Percentiles rank a stretch among this genome's conserved stretches.
These are phyloP conservation scores for Dromius quadrimaculatus DNA, from an alignment of 2,888 invertebrate genomes.

Conservation along the genomic window DNA sequence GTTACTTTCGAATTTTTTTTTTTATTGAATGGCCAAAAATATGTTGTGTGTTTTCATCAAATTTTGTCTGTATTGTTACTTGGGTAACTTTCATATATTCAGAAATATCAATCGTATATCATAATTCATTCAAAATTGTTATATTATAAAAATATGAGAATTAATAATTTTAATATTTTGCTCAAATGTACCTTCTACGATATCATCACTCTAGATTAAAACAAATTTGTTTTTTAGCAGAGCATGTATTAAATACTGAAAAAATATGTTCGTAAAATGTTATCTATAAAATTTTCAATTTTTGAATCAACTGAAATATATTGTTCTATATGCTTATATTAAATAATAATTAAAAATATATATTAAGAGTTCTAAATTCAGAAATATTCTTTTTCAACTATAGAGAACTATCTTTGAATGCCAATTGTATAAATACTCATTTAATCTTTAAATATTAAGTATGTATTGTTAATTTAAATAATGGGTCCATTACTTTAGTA, in stretches of 20 bases:
- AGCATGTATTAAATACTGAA: constrained; percentile 24
- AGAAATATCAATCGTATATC: not conserved
- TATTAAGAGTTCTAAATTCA: constrained; percentile 25
- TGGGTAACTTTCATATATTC: too few species aligned
- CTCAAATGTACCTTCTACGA: constrained; percentile 6
- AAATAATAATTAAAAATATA: constrained; percentile 9
- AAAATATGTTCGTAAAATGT: constrained; percentile 24
- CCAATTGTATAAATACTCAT: constrained; percentile 39
- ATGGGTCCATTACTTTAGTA: constrained; percentile 57
- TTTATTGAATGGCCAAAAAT: too few species aligned
- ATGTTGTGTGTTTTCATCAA: too few species aligned
- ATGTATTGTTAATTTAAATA: constrained; percentile 41
- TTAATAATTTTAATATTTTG: constrained; percentile 6
- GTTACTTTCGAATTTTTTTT: too few species aligned
- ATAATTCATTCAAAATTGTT: constrained; percentile 17
- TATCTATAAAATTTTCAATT: constrained; percentile 6
- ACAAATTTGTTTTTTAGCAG: constrained; percentile 14
- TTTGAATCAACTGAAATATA: constrained; percentile 22
- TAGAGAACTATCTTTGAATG: constrained; percentile 27
- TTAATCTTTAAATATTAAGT: constrained; percentile 15
- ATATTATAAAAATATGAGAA: constrained; percentile 4
- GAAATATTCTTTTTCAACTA: constrained; percentile 22
- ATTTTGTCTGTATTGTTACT: too few species aligned
- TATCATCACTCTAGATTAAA: not conserved
- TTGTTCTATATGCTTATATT: constrained; percentile 22